These are phyloP conservation scores for Strigamia crassipes DNA, from an alignment of 2,888 invertebrate species.

Conservation along the genomic window DNA sequence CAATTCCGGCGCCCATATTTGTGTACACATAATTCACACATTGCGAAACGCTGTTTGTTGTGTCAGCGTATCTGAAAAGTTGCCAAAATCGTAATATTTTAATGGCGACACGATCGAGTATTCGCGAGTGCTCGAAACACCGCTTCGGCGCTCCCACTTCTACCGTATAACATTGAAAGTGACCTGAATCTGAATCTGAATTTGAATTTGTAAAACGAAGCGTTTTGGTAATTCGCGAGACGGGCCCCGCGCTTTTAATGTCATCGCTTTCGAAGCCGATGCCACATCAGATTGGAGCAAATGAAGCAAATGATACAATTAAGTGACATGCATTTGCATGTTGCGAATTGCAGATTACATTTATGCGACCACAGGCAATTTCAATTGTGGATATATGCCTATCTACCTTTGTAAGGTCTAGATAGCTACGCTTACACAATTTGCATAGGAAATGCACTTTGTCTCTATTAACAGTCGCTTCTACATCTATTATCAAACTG, in stretches of 20 bases:
- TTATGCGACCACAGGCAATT: neutral
- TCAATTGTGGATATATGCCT: neutral
- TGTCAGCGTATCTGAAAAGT: neutral
- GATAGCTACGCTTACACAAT: neutral
- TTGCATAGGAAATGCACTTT: neutral
- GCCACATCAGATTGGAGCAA: slow-evolving; percentile 10
- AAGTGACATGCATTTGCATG: slow-evolving; percentile 2
- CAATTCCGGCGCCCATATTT: too few relatives aligned
- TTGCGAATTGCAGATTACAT: slow-evolving; percentile 10
- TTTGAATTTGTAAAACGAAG: neutral
- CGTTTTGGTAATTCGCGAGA: too few relatives aligned
- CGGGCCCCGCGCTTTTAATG: neutral
- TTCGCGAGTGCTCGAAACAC: too few relatives aligned
- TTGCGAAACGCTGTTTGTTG: too few relatives aligned
- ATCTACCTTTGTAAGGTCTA: neutral
- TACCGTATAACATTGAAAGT: too few relatives aligned
- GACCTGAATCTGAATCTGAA: too few relatives aligned
- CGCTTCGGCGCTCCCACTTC: too few relatives aligned
- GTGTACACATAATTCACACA: too few relatives aligned
- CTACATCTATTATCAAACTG: too few relatives aligned
- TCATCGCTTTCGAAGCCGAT: slow-evolving; percentile 10
- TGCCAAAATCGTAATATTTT: neutral
- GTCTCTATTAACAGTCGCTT: too few relatives aligned
- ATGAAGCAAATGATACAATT: slow-evolving; percentile 10
- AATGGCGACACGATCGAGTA: neutral